Conservation (phyloP, 2,888 invertebrate species). For the Nematopogon swammerdamellus region DNA sequence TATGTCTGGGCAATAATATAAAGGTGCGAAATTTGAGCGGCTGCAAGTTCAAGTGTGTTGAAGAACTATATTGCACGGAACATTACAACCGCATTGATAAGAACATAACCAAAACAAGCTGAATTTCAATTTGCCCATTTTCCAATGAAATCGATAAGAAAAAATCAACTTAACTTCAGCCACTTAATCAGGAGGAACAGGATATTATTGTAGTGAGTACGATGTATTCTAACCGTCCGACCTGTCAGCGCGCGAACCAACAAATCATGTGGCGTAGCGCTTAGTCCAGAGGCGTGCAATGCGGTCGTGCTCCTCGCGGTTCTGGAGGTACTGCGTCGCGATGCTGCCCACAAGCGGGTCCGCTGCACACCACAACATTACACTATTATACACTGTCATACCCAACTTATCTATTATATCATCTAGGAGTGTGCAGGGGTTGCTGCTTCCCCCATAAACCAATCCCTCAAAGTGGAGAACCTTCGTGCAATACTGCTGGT, state of each 20-base stretch:
- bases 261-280: constrained; percentile 89
- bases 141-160: background rate
- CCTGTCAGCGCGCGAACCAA: constrained; percentile 16
- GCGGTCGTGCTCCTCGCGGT: constrained; percentile 96
- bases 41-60: too few relatives aligned
- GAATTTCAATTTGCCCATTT: background rate
- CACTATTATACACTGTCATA: too few relatives aligned
- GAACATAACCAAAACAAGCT: too few relatives aligned
- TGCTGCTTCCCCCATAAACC: too few relatives aligned
- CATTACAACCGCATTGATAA: too few relatives aligned
- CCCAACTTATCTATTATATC: too few relatives aligned
- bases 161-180: background rate
- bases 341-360: constrained; percentile 97
- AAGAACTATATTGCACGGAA: too few relatives aligned
- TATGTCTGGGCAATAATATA: too few relatives aligned
- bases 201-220: background rate
- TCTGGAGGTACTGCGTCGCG: constrained; percentile 96
- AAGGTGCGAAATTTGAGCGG: too few relatives aligned
- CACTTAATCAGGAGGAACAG: background rate
- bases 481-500: too few relatives aligned
- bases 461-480: too few relatives aligned
- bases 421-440: too few relatives aligned
- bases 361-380: constrained; percentile 58
- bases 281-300: constrained; percentile 99
- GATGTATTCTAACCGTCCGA: background rate